These are phyloP conservation scores for Oncopodura yosiiana DNA, from an alignment of 1,140 invertebrate species.

Conservation along the genomic window DNA sequence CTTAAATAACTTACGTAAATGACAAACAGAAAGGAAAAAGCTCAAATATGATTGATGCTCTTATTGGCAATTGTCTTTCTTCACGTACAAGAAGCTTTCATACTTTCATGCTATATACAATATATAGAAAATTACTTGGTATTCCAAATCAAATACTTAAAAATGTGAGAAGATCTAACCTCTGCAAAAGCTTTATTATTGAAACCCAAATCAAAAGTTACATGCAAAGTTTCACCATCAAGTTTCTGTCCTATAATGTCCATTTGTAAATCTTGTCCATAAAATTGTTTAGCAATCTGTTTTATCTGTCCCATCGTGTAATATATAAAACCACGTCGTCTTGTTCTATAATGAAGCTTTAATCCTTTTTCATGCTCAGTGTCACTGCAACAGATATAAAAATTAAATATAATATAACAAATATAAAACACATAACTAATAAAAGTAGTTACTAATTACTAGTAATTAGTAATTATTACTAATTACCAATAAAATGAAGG, in stretches of 20 bases:
- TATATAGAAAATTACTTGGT: background rate
- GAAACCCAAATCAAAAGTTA: slow-evolving; percentile 85
- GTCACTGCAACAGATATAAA: too few species aligned
- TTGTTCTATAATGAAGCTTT: slow-evolving; percentile 86
- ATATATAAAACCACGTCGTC: slow-evolving; percentile 82
- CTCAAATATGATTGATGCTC: slow-evolving; percentile 81
- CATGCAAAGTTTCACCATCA: slow-evolving; percentile 80
- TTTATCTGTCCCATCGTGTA: slow-evolving; percentile 95
- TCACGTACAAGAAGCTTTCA: slow-evolving; percentile 49
- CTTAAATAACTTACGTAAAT: slow-evolving; percentile 58
- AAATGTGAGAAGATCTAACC: slow-evolving; percentile 3
- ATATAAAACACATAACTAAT: too few species aligned
- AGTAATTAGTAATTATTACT: too few species aligned
- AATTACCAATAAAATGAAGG: slow-evolving; percentile 51
- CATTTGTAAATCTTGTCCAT: slow-evolving; percentile 85
- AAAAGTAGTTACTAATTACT: too few species aligned
- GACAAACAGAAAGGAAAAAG: slow-evolving; percentile 97
- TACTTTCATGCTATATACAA: background rate
- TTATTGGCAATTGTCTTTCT: slow-evolving; percentile 75
- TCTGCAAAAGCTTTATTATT: slow-evolving; percentile 57
- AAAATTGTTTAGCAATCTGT: slow-evolving; percentile 77
- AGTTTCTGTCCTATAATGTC: slow-evolving; percentile 76
- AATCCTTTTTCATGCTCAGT: slow-evolving; percentile 78
- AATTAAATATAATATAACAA: slow-evolving; percentile 63
- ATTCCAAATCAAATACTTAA: background rate